Base-by-base conservation (phyloP, 1,140 invertebrate genomes). In the Drosophila arizonae region DNA sequence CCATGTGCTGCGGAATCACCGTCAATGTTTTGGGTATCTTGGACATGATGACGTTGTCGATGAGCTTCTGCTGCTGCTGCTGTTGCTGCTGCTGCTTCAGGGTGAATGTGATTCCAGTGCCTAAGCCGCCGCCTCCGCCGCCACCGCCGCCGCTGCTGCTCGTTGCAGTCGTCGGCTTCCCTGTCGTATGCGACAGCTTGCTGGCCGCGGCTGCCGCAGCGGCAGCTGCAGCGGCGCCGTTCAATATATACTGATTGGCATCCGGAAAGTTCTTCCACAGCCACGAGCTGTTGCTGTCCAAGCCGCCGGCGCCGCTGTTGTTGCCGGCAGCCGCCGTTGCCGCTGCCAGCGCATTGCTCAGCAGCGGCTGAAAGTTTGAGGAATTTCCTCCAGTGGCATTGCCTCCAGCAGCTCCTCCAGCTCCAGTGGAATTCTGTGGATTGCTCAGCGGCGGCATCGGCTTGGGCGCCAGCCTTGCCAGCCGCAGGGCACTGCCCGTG, bases 1-100 rank as follows among this genome's bases (percentile, higher is more conserved):
- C 77, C 54, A 73, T 84, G 21, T 91, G 85, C 81, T 96, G 95
- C 0, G 95, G 95, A 75, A 95, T 95, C 58, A 96, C 95, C 3
- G 95, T 96, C 46, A 96, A 86, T 1, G 95, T 95, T 89, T 95
- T 95, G 10, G 95, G 95, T 81, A 96, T 95, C 92, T 95, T 95
- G 50, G 95, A 95, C 92, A 96, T 92, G 15, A 92, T 77, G 30
- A 84, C 79, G n/a, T 81, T 90, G 26, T 91, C 88, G 26, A 92
- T 81, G 28, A 91, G 79, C 51, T 88, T 87, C 45, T 88, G 81
- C 50, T 78, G 79, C 24, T 77, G 84, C 64, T 80, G 74, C n/a
- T 77, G 80, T 13, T 75, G 78, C 60, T 89, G 82, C 48, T 86
- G 74, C 55, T 84, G 70, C 36, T 80, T 76, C n/a, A 77, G 41